Conservation (phyloP, 2,888 invertebrate species). For the Imbricaverruca yamaguchii region DNA sequence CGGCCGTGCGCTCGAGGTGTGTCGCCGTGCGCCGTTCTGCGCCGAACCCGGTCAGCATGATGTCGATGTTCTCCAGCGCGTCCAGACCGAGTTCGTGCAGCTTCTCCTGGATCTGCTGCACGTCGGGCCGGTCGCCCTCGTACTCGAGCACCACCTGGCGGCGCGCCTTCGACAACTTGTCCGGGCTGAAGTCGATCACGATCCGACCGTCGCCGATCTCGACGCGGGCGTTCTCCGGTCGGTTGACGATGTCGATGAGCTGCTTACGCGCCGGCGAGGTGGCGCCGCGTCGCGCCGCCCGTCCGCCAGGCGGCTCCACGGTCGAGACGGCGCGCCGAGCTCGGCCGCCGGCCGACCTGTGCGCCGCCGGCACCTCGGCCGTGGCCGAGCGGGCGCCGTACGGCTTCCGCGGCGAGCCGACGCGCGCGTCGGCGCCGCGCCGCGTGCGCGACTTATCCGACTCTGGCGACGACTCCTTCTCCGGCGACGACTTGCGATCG, state of each 20-base stretch:
- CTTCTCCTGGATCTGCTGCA: constrained; percentile 2
- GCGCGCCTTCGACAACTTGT: background rate
- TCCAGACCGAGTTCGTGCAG: constrained; percentile 10
- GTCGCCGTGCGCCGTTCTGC: background rate
- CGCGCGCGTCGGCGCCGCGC: background rate
- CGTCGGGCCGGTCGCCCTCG: constrained; percentile 2
- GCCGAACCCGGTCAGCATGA: constrained; percentile 11
- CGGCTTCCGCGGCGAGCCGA: background rate
- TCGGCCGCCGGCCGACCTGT: background rate
- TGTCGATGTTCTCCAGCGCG: constrained; percentile 7
- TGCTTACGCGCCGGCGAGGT: background rate
- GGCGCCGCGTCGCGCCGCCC: background rate
- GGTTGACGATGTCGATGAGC: constrained; percentile 7
- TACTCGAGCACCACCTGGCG: constrained; percentile 15
- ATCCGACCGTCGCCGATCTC: constrained; percentile 7
- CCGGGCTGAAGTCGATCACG: constrained; percentile 10
- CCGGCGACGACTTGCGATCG: background rate
- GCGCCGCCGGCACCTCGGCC: background rate
- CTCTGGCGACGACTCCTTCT: background rate
- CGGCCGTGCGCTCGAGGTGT: background rate
- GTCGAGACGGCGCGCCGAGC: background rate
- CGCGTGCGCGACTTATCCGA: background rate
- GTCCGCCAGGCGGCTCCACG: background rate
- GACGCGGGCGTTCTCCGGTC: background rate
- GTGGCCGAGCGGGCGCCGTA: background rate